Conservation (phyloP, 2,888 invertebrate genomes). For the Acleris literana region DNA sequence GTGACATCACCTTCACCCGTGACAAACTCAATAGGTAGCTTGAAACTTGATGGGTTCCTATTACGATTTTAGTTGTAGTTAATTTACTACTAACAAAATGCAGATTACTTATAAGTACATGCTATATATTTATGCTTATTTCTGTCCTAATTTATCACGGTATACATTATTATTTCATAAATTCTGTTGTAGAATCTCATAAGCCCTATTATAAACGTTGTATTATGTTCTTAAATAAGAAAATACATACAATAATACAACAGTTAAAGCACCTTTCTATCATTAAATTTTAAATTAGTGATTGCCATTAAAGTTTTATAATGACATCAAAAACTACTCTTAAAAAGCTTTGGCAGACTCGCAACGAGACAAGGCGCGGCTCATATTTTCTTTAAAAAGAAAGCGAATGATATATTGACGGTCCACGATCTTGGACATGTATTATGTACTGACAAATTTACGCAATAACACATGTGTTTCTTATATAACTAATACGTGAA, state of each 20-base stretch:
- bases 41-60: slow-evolving; percentile 8
- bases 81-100: too few relatives aligned
- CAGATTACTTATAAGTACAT: too few relatives aligned
- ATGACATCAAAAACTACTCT: neutral
- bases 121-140: too few relatives aligned
- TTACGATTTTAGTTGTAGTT: neutral
- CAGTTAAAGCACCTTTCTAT: too few relatives aligned
- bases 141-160: too few relatives aligned
- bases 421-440: neutral
- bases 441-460: slow-evolving; percentile 17
- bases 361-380: slow-evolving; percentile 14
- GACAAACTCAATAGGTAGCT: slow-evolving; percentile 5
- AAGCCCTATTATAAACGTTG: too few relatives aligned
- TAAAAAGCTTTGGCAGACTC: slow-evolving; percentile 13
- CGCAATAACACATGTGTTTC: slow-evolving; percentile 26
- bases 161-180: too few relatives aligned
- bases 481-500: slow-evolving; percentile 7
- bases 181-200: too few relatives aligned
- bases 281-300: too few relatives aligned
- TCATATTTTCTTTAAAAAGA: slow-evolving; percentile 26
- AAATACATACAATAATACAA: too few relatives aligned
- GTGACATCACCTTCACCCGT: slow-evolving; percentile 13
- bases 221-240: too few relatives aligned
- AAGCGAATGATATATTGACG: slow-evolving; percentile 28
- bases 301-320: too few relatives aligned